A percentile compares a stretch with the other conserved stretches of the same genome.
phyloP scores from a whole-genome alignment of 2,888 invertebrate genomes.

The Pterostichus niger region DNA sequence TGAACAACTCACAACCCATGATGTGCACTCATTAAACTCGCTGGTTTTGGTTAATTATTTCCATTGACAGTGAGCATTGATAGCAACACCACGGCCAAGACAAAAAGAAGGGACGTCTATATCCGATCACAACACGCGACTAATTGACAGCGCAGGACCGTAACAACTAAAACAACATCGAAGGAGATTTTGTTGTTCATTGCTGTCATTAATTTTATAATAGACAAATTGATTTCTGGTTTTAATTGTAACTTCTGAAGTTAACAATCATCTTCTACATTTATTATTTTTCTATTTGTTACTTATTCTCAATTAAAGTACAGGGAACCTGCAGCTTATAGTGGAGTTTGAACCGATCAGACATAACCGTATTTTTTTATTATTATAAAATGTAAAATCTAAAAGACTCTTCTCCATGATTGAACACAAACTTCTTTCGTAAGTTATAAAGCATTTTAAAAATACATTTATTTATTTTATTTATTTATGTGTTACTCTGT shows the following conservation, averaged over 20 bases:
- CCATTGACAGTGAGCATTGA: conserved; percentile 66
- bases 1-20: conserved; percentile 7
- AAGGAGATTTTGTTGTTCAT: background rate
- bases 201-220: conserved; percentile 2
- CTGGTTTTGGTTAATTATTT: conserved; percentile 65
- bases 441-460: too few relatives aligned
- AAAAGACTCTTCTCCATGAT: too few relatives aligned
- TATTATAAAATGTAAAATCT: too few relatives aligned
- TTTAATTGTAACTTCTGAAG: background rate
- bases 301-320: too few relatives aligned
- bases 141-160: conserved; percentile 66
- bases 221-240: background rate
- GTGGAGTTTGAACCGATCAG: too few relatives aligned
- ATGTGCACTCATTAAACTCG: conserved; percentile 60
- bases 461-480: too few relatives aligned
- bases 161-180: conserved; percentile 7
- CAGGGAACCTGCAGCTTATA: too few relatives aligned
- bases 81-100: conserved; percentile 50
- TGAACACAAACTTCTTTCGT: too few relatives aligned
- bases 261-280: too few relatives aligned
- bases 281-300: too few relatives aligned
- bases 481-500: too few relatives aligned
- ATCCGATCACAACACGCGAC: conserved; percentile 63
- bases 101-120: conserved; percentile 63
- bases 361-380: too few relatives aligned